Conservation (phyloP, 2,888 invertebrate species). For the Charanyca ferruginea region DNA sequence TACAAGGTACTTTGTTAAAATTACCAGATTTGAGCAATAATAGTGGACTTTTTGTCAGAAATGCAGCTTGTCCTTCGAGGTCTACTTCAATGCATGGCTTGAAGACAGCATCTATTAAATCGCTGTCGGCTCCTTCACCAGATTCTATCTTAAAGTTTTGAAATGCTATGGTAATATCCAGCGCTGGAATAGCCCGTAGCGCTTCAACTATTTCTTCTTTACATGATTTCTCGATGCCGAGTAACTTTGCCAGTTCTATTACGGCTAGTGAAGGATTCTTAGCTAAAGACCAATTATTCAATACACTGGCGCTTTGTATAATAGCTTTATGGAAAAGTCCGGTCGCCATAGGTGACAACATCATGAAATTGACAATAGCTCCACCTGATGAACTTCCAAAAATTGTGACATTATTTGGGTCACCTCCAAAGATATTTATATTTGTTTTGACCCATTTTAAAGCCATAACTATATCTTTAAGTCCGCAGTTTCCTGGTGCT, state of each 20-base stretch:
- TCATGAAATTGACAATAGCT: slow-evolving; percentile 85
- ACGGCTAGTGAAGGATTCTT: slow-evolving; percentile 79
- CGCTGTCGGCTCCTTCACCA: slow-evolving; percentile 59
- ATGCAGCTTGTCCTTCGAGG: slow-evolving; percentile 84
- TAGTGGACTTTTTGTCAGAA: slow-evolving; percentile 81
- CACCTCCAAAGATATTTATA: slow-evolving; percentile 85
- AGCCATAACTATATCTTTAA: slow-evolving; percentile 86
- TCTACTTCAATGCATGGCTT: slow-evolving; percentile 86
- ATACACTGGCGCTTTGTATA: slow-evolving; percentile 85
- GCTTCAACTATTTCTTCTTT: slow-evolving; percentile 81
- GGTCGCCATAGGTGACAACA: slow-evolving; percentile 86
- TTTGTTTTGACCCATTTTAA: slow-evolving; percentile 86
- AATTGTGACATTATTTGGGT: slow-evolving; percentile 86
- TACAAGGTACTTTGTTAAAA: slow-evolving; percentile 84
- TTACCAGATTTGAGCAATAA: slow-evolving; percentile 81
- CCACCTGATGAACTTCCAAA: slow-evolving; percentile 88
- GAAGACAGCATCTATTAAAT: slow-evolving; percentile 77
- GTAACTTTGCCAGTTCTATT: slow-evolving; percentile 75
- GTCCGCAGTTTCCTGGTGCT: slow-evolving; percentile 86
- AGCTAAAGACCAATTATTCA: slow-evolving; percentile 83
- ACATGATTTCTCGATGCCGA: slow-evolving; percentile 75
- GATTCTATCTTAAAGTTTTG: slow-evolving; percentile 57
- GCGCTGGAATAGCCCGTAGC: slow-evolving; percentile 72
- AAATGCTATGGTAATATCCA: slow-evolving; percentile 75
- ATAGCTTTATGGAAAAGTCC: slow-evolving; percentile 87